phyloP scores from a whole-genome alignment of 2,113 vertebrate genomes.

The Oceanodroma tethys region DNA sequence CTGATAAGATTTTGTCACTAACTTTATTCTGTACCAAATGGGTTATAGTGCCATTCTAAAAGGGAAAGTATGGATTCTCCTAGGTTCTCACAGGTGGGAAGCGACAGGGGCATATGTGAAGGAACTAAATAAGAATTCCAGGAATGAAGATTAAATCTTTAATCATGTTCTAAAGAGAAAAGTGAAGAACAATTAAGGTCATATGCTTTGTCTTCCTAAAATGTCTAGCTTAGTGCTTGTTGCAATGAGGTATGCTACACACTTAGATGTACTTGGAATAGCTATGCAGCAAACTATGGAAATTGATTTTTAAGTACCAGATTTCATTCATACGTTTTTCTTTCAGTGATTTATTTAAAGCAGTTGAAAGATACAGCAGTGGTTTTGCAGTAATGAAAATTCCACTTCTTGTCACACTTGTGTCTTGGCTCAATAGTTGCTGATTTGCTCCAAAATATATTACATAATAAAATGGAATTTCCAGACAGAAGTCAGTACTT shows the following conservation, averaged over 20 bases:
- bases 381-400: slow-evolving; percentile 67
- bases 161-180: not conserved
- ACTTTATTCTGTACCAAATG: not conserved
- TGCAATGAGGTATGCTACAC: not conserved
- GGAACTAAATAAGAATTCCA: not conserved
- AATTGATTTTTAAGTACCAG: not conserved
- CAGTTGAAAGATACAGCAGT: slow-evolving; percentile 34
- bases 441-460: slow-evolving; percentile 49
- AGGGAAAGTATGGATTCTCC: not conserved
- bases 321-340: slow-evolving; percentile 16
- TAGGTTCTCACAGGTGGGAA: not conserved
- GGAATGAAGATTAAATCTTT: not conserved
- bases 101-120: fast-evolving
- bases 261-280: not conserved
- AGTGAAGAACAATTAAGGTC: not conserved
- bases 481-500: slow-evolving; percentile 61
- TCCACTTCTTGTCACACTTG: slow-evolving; percentile 58
- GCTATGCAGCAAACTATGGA: not conserved
- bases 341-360: slow-evolving; percentile 46
- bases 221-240: not conserved
- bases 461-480: slow-evolving; percentile 69
- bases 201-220: not conserved
- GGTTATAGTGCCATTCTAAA: not conserved
- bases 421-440: slow-evolving; percentile 32
- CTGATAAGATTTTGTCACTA: not conserved